Conservation (phyloP, 2,888 invertebrate species). For the Acleris holmiana region DNA sequence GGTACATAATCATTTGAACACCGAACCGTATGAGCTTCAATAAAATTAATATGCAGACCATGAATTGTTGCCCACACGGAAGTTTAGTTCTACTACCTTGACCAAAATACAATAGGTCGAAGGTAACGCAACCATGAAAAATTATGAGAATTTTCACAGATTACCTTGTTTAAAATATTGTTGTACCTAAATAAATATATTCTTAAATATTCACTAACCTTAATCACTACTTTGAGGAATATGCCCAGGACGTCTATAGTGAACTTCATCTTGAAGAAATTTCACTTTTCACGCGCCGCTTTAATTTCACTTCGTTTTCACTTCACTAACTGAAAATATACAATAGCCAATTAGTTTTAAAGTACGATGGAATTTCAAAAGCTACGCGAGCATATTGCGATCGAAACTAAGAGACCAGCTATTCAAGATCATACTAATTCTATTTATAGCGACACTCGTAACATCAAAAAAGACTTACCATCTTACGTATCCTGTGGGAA, state of each 20-base stretch:
- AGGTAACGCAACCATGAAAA: background rate
- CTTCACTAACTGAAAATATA: conserved; percentile 69
- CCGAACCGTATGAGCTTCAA: conserved; percentile 7
- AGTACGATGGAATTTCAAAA: conserved; percentile 19
- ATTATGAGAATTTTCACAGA: background rate
- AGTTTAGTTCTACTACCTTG: conserved; percentile 25
- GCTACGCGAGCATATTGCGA: conserved; percentile 46
- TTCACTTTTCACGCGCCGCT: conserved; percentile 44
- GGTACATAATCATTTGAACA: conserved; percentile 4
- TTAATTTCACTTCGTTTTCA: conserved; percentile 64
- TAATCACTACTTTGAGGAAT: conserved; percentile 80
- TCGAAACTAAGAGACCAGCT: conserved; percentile 41
- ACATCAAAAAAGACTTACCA: conserved; percentile 53
- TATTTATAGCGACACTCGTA: conserved; percentile 48
- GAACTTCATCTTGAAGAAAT: conserved; percentile 74
- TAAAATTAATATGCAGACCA: conserved; percentile 22
- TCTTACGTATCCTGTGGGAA: conserved; percentile 41
- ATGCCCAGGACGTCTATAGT: conserved; percentile 79
- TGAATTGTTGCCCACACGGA: conserved; percentile 8
- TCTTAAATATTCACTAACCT: conserved; percentile 62
- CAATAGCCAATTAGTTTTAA: conserved; percentile 50
- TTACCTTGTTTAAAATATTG: no score
- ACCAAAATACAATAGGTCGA: conserved; percentile 9
- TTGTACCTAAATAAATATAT: background rate
- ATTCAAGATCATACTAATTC: conserved; percentile 49